Percentiles rank a stretch among this genome's conserved stretches.
These are phyloP conservation scores for Percopsis omiscomaycus DNA, from an alignment of 2,797 vertebrate genomes.

Conservation along the genomic window DNA sequence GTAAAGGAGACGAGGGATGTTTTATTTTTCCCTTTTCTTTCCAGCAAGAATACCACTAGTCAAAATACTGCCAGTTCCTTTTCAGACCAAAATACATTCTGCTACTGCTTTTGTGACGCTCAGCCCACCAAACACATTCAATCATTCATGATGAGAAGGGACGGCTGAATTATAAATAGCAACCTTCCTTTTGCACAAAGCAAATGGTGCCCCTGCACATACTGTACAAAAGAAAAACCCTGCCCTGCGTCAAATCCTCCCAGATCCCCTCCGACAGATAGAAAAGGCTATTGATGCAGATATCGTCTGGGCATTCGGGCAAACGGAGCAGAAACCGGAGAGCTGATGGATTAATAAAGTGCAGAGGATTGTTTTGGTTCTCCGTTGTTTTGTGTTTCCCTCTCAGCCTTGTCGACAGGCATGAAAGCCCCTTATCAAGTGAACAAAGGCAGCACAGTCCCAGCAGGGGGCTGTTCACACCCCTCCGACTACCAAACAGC, in stretches of 20 bases:
- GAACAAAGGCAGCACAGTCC: slow-evolving; percentile 74
- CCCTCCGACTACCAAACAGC: slow-evolving; percentile 51
- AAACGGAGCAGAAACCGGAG: slow-evolving; percentile 36
- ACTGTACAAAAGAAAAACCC: slow-evolving; percentile 15
- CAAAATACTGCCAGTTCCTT: slow-evolving; percentile 1
- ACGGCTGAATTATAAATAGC: slow-evolving; percentile 49
- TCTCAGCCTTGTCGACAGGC: slow-evolving; percentile 55
- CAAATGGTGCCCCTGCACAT: slow-evolving; percentile 31
- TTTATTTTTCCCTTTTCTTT: background rate
- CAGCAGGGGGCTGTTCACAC: slow-evolving; percentile 58
- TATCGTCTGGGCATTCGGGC: slow-evolving; percentile 21
- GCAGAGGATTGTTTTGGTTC: slow-evolving; percentile 25
- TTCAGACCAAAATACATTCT: slow-evolving; percentile 9
- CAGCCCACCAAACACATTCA: slow-evolving; percentile 24
- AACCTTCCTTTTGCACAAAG: slow-evolving; percentile 52
- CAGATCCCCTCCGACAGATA: background rate
- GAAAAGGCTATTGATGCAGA: slow-evolving; percentile 18
- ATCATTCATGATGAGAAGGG: slow-evolving; percentile 47
- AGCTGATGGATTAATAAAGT: slow-evolving; percentile 42
- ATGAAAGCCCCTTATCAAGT: slow-evolving; percentile 63
- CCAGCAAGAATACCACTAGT: background rate
- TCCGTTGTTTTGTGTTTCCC: slow-evolving; percentile 37
- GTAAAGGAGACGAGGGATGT: background rate
- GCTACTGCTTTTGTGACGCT: background rate
- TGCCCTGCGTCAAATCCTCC: slow-evolving; percentile 34